These are phyloP conservation scores for Vanessa cardui DNA, from an alignment of 2,888 invertebrate species.

Conservation along the genomic window DNA sequence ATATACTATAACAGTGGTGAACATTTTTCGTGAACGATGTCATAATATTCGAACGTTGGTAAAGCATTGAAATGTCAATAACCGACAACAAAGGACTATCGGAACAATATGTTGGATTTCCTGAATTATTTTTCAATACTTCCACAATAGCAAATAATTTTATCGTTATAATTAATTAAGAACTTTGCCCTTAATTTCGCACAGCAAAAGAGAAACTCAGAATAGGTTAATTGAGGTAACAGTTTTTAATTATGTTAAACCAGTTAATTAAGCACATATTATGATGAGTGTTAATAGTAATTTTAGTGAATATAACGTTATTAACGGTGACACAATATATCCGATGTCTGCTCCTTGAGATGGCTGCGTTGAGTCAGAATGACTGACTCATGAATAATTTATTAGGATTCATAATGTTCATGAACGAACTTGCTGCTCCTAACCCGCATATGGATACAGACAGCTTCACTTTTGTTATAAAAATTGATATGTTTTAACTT, in stretches of 20 bases:
- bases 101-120: slow-evolving; percentile 12
- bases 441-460: slow-evolving; percentile 17
- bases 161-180: background rate
- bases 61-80: slow-evolving; percentile 19
- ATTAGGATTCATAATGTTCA: slow-evolving; percentile 29
- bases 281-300: background rate
- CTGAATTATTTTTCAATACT: background rate
- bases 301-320: slow-evolving; percentile 35
- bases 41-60: background rate
- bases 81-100: slow-evolving; percentile 14
- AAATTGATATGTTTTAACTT: slow-evolving; percentile 1
- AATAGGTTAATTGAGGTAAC: too few species aligned
- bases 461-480: slow-evolving; percentile 13
- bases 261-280: too few species aligned
- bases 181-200: background rate
- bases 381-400: slow-evolving; percentile 48
- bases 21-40: background rate
- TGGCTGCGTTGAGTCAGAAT: slow-evolving; percentile 44
- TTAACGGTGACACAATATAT: slow-evolving; percentile 45
- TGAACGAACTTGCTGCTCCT: slow-evolving; percentile 21
- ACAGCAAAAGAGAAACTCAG: too few species aligned
- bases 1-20: too few species aligned
- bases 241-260: too few species aligned
- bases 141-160: background rate
- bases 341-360: slow-evolving; percentile 43